phyloP scores from a whole-genome alignment of 2,888 invertebrate genomes.

The Leuctra nigra region DNA sequence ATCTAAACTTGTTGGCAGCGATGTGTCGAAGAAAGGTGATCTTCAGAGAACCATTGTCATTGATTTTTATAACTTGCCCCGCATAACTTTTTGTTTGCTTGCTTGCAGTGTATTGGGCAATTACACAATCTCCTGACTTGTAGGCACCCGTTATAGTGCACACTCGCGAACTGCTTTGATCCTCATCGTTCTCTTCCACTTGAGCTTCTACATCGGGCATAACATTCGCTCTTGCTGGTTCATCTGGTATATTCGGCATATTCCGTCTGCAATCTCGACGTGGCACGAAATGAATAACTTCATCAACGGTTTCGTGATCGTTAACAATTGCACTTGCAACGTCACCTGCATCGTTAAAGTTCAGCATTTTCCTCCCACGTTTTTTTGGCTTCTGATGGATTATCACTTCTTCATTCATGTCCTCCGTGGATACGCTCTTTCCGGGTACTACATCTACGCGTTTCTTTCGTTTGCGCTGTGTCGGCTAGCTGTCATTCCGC shows the following conservation, averaged over 20 bases:
- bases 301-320: neutral
- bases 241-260: no score
- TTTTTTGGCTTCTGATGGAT: no score
- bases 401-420: neutral
- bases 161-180: no score
- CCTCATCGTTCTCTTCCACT: no score
- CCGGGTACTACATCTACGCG: constrained; percentile 14
- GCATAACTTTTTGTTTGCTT: neutral
- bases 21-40: constrained; percentile 6
- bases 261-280: no score
- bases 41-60: neutral
- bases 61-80: neutral
- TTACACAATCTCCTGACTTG: neutral
- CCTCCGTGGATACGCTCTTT: neutral
- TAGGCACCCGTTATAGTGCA: neutral
- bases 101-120: neutral
- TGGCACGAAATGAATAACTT: no score
- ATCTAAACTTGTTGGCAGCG: neutral
- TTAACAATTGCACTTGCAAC: neutral
- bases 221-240: no score
- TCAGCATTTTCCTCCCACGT: no score
- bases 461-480: neutral
- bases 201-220: no score
- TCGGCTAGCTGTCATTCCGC: neutral
- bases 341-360: neutral